Evolutionary conservation across 2,797 vertebrate species (phyloP).

Genomic region (Sebastes vulpes): DNA sequence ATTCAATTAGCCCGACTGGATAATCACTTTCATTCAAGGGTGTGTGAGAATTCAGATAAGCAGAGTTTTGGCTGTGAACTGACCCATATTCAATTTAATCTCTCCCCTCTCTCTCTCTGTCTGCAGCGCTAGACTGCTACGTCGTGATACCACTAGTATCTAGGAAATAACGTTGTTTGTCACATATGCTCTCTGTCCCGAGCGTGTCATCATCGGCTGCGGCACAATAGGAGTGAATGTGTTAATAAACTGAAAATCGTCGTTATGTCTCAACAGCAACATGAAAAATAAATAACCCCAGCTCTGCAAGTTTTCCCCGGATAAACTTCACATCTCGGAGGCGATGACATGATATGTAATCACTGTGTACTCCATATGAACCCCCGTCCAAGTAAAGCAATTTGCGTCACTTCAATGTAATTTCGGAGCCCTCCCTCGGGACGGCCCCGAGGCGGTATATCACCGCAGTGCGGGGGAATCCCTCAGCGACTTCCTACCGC

Average conservation of each 20-base stretch:
- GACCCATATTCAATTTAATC: slow-evolving; percentile 77
- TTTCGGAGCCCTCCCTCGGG: slow-evolving; percentile 53
- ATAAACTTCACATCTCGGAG: slow-evolving; percentile 19
- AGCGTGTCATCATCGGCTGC: not conserved
- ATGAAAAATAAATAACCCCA: slow-evolving; percentile 27
- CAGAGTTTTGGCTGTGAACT: slow-evolving; percentile 65
- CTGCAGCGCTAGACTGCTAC: slow-evolving; percentile 31
- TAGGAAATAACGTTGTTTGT: slow-evolving; percentile 52
- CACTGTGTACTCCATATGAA: slow-evolving; percentile 60
- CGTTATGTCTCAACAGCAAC: not conserved
- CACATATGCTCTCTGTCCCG: slow-evolving; percentile 15
- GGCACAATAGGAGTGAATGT: not conserved
- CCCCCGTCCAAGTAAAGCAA: slow-evolving; percentile 43
- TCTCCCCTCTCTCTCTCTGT: slow-evolving; percentile 24
- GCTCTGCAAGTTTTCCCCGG: not conserved
- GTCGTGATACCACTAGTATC: slow-evolving; percentile 29
- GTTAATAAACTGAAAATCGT: not conserved
- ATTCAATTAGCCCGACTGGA: slow-evolving; percentile 63
- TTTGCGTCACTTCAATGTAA: slow-evolving; percentile 68
- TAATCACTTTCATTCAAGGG: slow-evolving; percentile 57
- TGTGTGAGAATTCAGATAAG: slow-evolving; percentile 74
- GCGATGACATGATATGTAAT: slow-evolving; percentile 22
- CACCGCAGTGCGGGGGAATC: slow-evolving; percentile 74
- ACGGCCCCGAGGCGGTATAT: slow-evolving; percentile 56
- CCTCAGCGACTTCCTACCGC: slow-evolving; percentile 40